These are phyloP conservation scores for Melanocharis versteri DNA, from an alignment of 2,113 vertebrate species.

Conservation along the genomic window DNA sequence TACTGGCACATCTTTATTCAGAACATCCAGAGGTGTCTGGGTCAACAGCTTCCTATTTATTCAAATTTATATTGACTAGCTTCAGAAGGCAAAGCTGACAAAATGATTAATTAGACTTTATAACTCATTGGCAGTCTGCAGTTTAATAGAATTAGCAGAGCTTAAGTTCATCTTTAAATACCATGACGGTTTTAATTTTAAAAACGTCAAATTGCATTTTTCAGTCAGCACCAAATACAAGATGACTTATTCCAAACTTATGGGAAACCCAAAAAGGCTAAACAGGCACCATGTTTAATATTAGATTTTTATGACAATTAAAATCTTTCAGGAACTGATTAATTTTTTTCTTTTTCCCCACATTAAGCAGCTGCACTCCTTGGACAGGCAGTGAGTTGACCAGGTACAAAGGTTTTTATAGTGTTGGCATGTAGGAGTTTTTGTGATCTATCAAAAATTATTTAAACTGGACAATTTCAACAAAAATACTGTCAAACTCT, in stretches of 20 bases:
- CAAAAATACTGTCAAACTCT: not conserved
- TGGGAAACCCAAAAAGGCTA: not conserved
- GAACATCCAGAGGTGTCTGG: slow-evolving; percentile 50
- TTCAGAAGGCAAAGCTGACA: slow-evolving; percentile 75
- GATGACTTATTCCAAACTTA: slow-evolving; percentile 61
- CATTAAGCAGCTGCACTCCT: not conserved
- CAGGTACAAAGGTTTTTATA: not conserved
- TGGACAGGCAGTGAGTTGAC: not conserved
- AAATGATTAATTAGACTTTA: slow-evolving; percentile 77
- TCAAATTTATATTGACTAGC: slow-evolving; percentile 76
- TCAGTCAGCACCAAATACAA: slow-evolving; percentile 56
- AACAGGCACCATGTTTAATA: not conserved
- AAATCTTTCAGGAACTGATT: not conserved
- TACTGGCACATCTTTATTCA: slow-evolving; percentile 53
- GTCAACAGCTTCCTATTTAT: slow-evolving; percentile 74
- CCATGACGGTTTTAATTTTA: slow-evolving; percentile 68
- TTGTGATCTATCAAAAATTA: not conserved
- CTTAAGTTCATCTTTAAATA: slow-evolving; percentile 78
- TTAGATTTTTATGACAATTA: not conserved
- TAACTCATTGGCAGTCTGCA: slow-evolving; percentile 72
- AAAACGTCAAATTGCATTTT: slow-evolving; percentile 74
- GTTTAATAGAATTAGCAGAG: slow-evolving; percentile 78
- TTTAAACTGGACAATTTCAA: not conserved
- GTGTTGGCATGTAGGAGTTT: not conserved
- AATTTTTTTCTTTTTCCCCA: not conserved